Evolutionary conservation across 2,113 vertebrate genomes (phyloP).

Genomic region (Eptatretus burgeri): DNA sequence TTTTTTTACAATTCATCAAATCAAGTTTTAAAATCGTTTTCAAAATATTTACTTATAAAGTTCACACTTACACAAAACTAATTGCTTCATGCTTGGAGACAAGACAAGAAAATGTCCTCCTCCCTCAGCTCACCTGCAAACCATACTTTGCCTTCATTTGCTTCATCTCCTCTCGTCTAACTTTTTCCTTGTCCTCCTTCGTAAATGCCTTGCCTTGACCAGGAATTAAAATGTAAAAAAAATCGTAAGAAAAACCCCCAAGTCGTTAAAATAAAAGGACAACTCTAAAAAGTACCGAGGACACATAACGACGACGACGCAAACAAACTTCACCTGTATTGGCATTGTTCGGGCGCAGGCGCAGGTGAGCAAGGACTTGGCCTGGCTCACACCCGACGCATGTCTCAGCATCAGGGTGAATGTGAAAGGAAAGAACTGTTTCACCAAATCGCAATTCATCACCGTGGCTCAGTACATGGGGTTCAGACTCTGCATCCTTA

Average conservation of each 20-base stretch:
- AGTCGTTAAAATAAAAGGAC: no score
- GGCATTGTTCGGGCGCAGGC: constrained; percentile 36
- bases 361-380: constrained; percentile 77
- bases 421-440: constrained; percentile 80
- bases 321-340: constrained; percentile 16
- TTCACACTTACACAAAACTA: background rate
- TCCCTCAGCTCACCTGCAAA: constrained; percentile 33
- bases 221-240: constrained; percentile 10
- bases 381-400: constrained; percentile 91
- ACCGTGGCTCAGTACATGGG: constrained; percentile 47
- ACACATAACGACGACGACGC: background rate
- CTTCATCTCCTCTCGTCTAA: constrained; percentile 62
- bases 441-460: constrained; percentile 94
- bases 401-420: constrained; percentile 66
- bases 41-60: background rate
- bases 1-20: background rate
- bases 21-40: background rate
- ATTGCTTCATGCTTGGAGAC: background rate
- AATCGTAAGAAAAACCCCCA: background rate
- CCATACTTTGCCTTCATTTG: constrained; percentile 89
- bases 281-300: background rate
- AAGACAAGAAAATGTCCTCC: background rate
- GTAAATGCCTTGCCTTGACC: constrained; percentile 11
- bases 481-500: constrained; percentile 42
- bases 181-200: constrained; percentile 61